Evolutionary conservation across 2,888 invertebrate genomes (phyloP).

Genomic region (Rotaria sp.): DNA sequence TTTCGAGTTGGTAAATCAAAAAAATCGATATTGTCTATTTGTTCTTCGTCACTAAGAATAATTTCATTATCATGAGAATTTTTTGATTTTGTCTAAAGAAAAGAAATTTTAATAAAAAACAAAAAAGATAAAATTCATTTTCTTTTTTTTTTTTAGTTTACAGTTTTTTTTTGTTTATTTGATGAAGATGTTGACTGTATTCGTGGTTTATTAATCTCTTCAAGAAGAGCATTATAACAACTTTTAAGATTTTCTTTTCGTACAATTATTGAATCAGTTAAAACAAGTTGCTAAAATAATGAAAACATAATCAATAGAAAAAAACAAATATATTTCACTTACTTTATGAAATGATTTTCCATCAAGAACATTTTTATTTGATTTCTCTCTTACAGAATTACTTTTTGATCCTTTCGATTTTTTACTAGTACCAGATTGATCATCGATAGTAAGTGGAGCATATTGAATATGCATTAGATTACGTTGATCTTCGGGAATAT

Average conservation of each 20-base stretch:
- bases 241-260: not conserved
- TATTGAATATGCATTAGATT: conserved; percentile 2
- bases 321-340: not conserved
- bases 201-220: not conserved
- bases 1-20: not conserved
- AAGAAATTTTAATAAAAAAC: too few species aligned
- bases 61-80: not conserved
- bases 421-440: not conserved
- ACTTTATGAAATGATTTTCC: not conserved
- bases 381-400: not conserved
- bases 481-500: not conserved
- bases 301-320: not conserved
- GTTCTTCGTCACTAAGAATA: not conserved
- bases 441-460: not conserved
- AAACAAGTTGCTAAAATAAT: not conserved
- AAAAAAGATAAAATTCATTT: not conserved
- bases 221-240: not conserved
- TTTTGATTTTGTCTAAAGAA: not conserved
- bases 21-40: not conserved
- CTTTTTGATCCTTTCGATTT: not conserved
- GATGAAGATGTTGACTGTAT: not conserved
- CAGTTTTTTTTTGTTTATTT: not conserved
- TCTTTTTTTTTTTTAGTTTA: not conserved
- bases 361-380: not conserved
- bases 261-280: not conserved